Evolutionary conservation across 2,888 invertebrate species (phyloP).

Genomic region (Eilema sororculum): DNA sequence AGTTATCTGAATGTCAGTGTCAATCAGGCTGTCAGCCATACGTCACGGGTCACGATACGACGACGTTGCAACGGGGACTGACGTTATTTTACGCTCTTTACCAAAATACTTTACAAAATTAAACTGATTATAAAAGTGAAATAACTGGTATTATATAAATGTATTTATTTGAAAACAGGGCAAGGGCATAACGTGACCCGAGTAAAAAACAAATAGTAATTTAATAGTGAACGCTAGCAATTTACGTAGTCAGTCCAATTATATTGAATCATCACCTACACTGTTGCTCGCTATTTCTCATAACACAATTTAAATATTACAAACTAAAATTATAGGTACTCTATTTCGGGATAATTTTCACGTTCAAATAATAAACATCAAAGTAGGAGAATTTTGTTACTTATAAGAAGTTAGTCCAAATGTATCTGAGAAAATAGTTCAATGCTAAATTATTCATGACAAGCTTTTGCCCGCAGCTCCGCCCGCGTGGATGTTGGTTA

Average conservation of each 20-base stretch:
- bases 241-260: neutral
- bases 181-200: neutral
- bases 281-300: neutral
- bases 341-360: constrained; percentile 33
- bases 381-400: constrained; percentile 22
- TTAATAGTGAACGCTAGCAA: neutral
- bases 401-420: too few relatives aligned
- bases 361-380: constrained; percentile 43
- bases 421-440: neutral
- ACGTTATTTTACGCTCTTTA: too few relatives aligned
- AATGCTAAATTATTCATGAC: neutral
- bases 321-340: constrained; percentile 39
- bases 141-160: too few relatives aligned
- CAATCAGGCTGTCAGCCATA: too few relatives aligned
- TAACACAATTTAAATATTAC: constrained; percentile 28
- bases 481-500: too few relatives aligned
- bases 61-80: too few relatives aligned
- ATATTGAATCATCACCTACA: constrained; percentile 10
- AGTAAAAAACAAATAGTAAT: neutral
- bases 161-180: neutral
- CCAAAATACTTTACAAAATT: too few relatives aligned
- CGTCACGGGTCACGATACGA: too few relatives aligned
- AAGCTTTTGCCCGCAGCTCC: too few relatives aligned
- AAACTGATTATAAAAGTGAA: too few relatives aligned
- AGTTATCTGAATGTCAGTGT: too few relatives aligned